These are phyloP conservation scores for Morpho deidamia DNA, from an alignment of 2,888 invertebrate species.

Conservation along the genomic window DNA sequence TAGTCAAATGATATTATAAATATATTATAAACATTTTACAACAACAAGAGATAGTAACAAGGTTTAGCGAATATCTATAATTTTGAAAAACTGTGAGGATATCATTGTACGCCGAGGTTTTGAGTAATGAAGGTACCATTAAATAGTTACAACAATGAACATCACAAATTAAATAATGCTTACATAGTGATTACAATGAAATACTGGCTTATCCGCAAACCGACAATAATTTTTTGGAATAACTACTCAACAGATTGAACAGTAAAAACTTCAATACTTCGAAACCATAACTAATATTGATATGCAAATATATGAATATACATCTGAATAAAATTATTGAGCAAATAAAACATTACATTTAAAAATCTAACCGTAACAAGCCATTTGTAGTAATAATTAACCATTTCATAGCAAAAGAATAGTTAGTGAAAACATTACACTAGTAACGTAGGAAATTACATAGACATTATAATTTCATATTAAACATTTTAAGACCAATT, in stretches of 20 bases:
- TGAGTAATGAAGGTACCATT: no score
- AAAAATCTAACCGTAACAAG: conserved; percentile 12
- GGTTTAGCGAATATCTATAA: conserved; percentile 33
- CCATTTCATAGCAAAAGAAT: conserved; percentile 7
- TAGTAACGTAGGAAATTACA: not conserved
- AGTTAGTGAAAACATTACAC: conserved; percentile 15
- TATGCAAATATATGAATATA: conserved; percentile 68
- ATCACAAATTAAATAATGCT: no score
- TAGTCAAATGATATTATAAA: conserved; percentile 55
- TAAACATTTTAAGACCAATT: conserved; percentile 11
- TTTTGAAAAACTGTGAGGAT: conserved; percentile 2
- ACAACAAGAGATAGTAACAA: conserved; percentile 63
- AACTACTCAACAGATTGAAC: not conserved
- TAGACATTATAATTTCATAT: not conserved
- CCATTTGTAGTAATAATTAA: conserved; percentile 1
- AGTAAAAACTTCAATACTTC: not conserved
- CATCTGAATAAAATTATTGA: conserved; percentile 46
- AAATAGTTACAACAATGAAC: no score
- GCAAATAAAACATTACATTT: conserved; percentile 23
- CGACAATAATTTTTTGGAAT: not conserved
- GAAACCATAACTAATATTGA: conserved; percentile 38
- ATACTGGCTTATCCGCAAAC: conserved; percentile 6
- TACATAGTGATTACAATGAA: not conserved
- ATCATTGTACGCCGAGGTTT: conserved; percentile 7
- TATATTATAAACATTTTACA: conserved; percentile 68